Percentiles rank a stretch among this genome's conserved stretches.
phyloP scores from a whole-genome alignment of 1,140 invertebrate species.

The Drosophila ambigua region DNA sequence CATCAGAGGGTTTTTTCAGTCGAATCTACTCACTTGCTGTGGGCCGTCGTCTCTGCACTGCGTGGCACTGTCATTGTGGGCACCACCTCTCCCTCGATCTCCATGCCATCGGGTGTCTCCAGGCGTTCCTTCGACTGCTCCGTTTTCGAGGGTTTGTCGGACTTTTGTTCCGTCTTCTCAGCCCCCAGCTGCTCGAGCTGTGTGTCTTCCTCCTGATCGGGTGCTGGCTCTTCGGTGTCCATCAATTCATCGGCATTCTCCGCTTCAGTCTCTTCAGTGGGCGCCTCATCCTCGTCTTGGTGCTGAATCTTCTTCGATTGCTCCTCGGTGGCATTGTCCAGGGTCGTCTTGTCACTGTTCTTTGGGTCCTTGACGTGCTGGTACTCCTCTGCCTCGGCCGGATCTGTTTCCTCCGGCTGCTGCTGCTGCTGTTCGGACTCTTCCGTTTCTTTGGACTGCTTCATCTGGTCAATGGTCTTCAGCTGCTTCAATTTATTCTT shows the following conservation, averaged over 20 bases:
- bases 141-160: constrained; percentile 84
- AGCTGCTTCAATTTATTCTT: constrained; percentile 85
- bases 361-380: constrained; percentile 94
- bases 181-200: constrained; percentile 85
- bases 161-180: constrained; percentile 84
- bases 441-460: constrained; percentile 84
- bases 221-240: constrained; percentile 61
- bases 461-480: constrained; percentile 85
- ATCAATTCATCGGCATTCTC: constrained; percentile 84
- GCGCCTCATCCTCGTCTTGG: constrained; percentile 85
- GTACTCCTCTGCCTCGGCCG: constrained; percentile 86
- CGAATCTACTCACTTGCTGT: constrained; percentile 85
- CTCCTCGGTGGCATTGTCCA: constrained; percentile 91
- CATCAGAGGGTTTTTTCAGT: background rate
- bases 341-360: constrained; percentile 86
- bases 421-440: constrained; percentile 84
- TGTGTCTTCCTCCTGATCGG: constrained; percentile 79
- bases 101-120: constrained; percentile 84
- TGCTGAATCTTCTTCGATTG: constrained; percentile 90
- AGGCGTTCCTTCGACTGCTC: constrained; percentile 83
- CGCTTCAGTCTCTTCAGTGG: constrained; percentile 85
- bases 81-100: constrained; percentile 91
- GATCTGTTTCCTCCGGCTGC: constrained; percentile 72
- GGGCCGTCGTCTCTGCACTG: constrained; percentile 88
- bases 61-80: constrained; percentile 88